Conservation (phyloP, 1,140 invertebrate genomes). For the Manduca sexta region DNA sequence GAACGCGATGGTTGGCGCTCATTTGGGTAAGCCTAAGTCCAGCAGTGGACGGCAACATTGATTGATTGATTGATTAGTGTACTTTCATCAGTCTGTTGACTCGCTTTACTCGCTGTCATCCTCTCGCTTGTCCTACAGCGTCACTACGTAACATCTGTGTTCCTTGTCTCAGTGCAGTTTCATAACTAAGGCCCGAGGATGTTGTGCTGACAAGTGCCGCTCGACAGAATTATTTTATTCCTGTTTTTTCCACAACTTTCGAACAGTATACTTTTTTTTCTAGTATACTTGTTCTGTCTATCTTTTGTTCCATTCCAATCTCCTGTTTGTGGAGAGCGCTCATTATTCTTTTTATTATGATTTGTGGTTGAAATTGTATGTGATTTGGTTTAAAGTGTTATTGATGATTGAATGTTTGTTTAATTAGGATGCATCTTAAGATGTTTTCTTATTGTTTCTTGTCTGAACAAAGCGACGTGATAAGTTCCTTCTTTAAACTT, state of each 20-base stretch:
- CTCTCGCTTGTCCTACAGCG: neutral
- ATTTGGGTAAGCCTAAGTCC: no score
- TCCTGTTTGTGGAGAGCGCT: no score
- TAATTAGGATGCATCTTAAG: no score
- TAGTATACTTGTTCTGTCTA: constrained; percentile 1
- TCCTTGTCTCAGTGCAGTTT: constrained; percentile 29
- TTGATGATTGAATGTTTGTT: no score
- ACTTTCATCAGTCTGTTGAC: neutral
- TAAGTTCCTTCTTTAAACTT: no score
- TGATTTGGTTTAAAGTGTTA: no score
- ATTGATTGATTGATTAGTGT: neutral
- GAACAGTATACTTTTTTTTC: constrained; percentile 5
- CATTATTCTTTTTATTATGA: no score
- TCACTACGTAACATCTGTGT: constrained; percentile 17
- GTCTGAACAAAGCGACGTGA: no score
- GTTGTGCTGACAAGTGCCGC: constrained; percentile 24
- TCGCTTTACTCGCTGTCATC: neutral
- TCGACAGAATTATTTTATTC: constrained; percentile 21
- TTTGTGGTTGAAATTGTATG: no score
- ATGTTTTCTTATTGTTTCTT: no score
- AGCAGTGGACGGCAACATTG: no score
- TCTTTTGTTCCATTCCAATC: neutral
- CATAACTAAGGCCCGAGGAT: constrained; percentile 31
- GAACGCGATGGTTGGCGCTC: no score
- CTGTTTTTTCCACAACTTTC: constrained; percentile 23